Conservation (phyloP, 1,140 invertebrate species). For the Melanaphis sacchari region DNA sequence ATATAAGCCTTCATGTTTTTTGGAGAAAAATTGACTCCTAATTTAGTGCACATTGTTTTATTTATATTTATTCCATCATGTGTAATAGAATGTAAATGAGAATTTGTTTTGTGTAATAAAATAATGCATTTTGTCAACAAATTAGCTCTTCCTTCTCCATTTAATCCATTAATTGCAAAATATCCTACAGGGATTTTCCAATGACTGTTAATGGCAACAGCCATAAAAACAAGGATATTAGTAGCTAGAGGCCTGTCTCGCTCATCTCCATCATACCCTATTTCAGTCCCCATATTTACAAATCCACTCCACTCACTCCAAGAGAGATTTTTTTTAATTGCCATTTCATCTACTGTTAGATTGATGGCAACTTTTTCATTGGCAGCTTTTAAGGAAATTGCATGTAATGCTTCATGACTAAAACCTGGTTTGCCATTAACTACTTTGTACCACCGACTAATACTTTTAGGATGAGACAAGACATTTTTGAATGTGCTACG, state of each 20-base stretch:
- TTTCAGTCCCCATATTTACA: constrained; percentile 61
- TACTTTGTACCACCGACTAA: constrained; percentile 63
- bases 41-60: constrained; percentile 59
- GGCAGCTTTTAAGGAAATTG: constrained; percentile 60
- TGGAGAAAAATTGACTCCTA: constrained; percentile 57
- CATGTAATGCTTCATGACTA: constrained; percentile 62
- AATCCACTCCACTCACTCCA: constrained; percentile 60
- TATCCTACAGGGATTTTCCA: constrained; percentile 46
- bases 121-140: constrained; percentile 60
- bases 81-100: constrained; percentile 61
- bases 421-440: constrained; percentile 64
- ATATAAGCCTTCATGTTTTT: neutral
- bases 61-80: constrained; percentile 62
- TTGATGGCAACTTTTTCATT: constrained; percentile 31
- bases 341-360: constrained; percentile 60
- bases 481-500: constrained; percentile 62
- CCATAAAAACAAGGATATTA: constrained; percentile 28
- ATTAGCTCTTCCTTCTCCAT: constrained; percentile 54
- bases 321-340: constrained; percentile 58
- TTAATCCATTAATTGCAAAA: constrained; percentile 33
- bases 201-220: neutral
- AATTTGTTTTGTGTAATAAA: constrained; percentile 59
- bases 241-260: neutral
- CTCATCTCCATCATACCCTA: neutral
- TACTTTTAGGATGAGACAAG: constrained; percentile 63